Conservation (phyloP, 2,888 invertebrate species). For the Rutpela maculata region DNA sequence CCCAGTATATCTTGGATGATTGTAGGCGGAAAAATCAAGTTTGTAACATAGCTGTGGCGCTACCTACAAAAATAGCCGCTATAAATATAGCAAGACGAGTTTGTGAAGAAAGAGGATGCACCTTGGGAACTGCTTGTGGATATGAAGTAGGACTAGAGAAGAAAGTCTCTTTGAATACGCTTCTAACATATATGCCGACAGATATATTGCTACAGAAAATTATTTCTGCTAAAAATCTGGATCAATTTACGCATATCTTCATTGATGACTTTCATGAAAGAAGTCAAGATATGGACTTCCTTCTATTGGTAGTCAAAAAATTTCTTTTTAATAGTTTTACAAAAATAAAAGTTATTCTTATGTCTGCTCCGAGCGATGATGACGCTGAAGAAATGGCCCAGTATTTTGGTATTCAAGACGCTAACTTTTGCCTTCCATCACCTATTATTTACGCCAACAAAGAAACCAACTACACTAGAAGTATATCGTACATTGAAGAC, state of each 20-base stretch:
- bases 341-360: constrained; percentile 84
- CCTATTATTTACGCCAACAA: constrained; percentile 77
- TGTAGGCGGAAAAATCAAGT: constrained; percentile 78
- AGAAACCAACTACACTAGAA: constrained; percentile 76
- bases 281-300: constrained; percentile 93
- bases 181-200: constrained; percentile 91
- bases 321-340: constrained; percentile 82
- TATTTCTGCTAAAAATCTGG: constrained; percentile 82
- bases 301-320: constrained; percentile 88
- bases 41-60: constrained; percentile 94
- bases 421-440: constrained; percentile 70
- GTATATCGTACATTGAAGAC: constrained; percentile 80
- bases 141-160: constrained; percentile 86
- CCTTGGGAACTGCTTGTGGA: constrained; percentile 88
- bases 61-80: constrained; percentile 95
- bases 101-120: constrained; percentile 88
- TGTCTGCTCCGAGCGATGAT: constrained; percentile 91
- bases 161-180: constrained; percentile 79
- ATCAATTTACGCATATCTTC: constrained; percentile 90
- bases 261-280: constrained; percentile 97
- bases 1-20: constrained; percentile 94
- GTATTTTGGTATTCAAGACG: constrained; percentile 76
- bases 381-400: constrained; percentile 83
- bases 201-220: constrained; percentile 89
- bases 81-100: constrained; percentile 92